These are phyloP conservation scores for Zingel zingel DNA, from an alignment of 2,113 vertebrate species.

Conservation along the genomic window DNA sequence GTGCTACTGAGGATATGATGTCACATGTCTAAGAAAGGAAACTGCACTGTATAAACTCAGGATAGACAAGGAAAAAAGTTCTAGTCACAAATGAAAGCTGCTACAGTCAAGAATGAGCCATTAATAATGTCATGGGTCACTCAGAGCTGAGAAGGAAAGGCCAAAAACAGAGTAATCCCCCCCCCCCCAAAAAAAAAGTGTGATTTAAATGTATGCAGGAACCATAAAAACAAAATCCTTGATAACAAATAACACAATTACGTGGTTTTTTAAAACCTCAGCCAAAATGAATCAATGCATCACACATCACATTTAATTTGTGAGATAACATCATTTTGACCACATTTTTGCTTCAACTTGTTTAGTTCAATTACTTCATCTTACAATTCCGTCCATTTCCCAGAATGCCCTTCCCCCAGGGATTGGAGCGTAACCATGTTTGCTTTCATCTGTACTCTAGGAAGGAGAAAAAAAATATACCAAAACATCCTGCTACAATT, in stretches of 20 bases:
- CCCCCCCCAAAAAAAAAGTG: background rate
- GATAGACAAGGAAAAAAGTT: background rate
- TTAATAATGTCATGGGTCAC: background rate
- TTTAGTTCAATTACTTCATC: background rate
- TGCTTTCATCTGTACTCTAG: conserved; percentile 20
- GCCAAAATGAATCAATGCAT: background rate
- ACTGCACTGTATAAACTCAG: conserved; percentile 8
- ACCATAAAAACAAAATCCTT: background rate
- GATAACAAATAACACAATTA: background rate
- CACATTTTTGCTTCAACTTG: conserved; percentile 5
- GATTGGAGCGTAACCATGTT: conserved; percentile 6
- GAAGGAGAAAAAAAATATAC: conserved; percentile 4
- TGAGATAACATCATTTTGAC: background rate
- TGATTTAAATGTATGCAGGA: background rate
- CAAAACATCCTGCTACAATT: conserved; percentile 4
- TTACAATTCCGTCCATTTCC: conserved; percentile 46
- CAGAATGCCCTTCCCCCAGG: conserved; percentile 34
- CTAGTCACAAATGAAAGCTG: background rate
- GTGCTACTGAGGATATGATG: conserved; percentile 56
- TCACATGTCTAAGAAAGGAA: conserved; percentile 24
- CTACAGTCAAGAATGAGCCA: background rate
- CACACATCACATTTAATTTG: background rate
- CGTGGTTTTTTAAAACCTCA: background rate
- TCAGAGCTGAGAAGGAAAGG: background rate
- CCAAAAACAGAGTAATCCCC: background rate